Base-by-base conservation (phyloP, 53 echinoderm and acorn worm genomes). In the Echinarachnius parma region DNA sequence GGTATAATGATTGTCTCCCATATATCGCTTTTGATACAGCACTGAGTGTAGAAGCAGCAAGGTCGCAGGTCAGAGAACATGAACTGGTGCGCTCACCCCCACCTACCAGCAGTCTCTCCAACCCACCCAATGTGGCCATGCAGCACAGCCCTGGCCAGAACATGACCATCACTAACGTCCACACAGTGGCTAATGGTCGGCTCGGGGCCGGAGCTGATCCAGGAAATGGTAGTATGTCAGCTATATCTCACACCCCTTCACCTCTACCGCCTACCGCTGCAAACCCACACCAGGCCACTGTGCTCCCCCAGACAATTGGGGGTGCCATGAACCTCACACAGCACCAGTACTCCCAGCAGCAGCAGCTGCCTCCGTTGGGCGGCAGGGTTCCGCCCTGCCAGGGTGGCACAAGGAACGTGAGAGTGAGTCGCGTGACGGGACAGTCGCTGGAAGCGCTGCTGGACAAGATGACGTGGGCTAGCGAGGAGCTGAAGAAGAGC, bases 11-110 rank as follows among this genome's bases (percentile, higher is more conserved):
- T n/a, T n/a, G n/a, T n/a, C n/a, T n/a, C n/a, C n/a, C n/a, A n/a
- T n/a, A n/a, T n/a, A n/a, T n/a, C n/a, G n/a, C n/a, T n/a, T n/a
- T n/a, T n/a, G n/a, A n/a, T 50, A 14, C 77, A 98, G 98, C 91
- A 37, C 81, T 98, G 52, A 98, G 98, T 80, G 79, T 77, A 46
- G 61, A 58, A 62, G 98, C 98, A 54, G 98, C 98, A 21, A 85
- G 77, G 35, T 91, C 87, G 2, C 91, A 91, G 50, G 98, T 90
- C 31, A 78, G 87, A 64, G 98, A 96, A 49, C 84, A 87, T 32
- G 78, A 77, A 59, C 47, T 86, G 28, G 79, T 86, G 15, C 72
- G 85, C 76, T 71, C 86, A 33, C 78, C 90, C 16, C 82, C 90
- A n/a, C n/a, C n/a, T n/a, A n/a, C n/a, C n/a, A n/a, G n/a, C n/a